These are phyloP conservation scores for Reinhardtius hippoglossoides DNA, from an alignment of 2,113 vertebrate genomes.

Conservation along the genomic window DNA sequence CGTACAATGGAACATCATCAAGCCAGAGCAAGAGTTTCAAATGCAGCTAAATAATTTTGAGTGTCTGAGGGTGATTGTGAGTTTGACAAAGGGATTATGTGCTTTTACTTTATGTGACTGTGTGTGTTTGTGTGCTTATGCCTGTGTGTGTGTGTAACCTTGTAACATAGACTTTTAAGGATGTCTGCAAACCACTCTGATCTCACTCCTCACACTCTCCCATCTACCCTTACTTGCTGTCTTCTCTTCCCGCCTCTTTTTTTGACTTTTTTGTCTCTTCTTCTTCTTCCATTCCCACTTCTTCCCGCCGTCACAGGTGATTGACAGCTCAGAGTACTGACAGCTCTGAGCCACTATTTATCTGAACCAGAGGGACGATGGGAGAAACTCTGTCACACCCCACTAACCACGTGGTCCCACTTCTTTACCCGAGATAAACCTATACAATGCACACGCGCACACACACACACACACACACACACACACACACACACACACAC, in stretches of 20 bases:
- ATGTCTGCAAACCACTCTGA: slow-evolving; percentile 1
- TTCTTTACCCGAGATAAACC: slow-evolving; percentile 15
- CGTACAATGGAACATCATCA: too few species aligned
- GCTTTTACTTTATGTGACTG: not conserved
- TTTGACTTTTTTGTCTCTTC: not conserved
- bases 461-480: not conserved
- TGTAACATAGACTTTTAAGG: not conserved
- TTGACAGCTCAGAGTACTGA: slow-evolving; percentile 44
- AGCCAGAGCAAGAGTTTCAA: too few species aligned
- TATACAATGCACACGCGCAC: not conserved
- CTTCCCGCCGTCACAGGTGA: slow-evolving; percentile 34
- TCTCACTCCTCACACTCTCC: not conserved
- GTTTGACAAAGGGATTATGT: not conserved
- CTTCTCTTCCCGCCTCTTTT: not conserved
- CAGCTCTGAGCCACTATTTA: slow-evolving; percentile 44
- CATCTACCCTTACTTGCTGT: not conserved
- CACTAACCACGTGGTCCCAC: not conserved
- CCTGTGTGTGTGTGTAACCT: not conserved
- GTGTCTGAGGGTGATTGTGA: slow-evolving; percentile 1
- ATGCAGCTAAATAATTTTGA: not conserved
- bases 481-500: slow-evolving; percentile 1
- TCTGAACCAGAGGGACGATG: slow-evolving; percentile 42
- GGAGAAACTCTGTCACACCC: slow-evolving; percentile 42
- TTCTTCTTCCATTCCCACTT: not conserved
- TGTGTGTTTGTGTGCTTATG: not conserved